Evolutionary conservation across 2,888 invertebrate species (phyloP).

Genomic region (Psylliodes chrysocephalus): DNA sequence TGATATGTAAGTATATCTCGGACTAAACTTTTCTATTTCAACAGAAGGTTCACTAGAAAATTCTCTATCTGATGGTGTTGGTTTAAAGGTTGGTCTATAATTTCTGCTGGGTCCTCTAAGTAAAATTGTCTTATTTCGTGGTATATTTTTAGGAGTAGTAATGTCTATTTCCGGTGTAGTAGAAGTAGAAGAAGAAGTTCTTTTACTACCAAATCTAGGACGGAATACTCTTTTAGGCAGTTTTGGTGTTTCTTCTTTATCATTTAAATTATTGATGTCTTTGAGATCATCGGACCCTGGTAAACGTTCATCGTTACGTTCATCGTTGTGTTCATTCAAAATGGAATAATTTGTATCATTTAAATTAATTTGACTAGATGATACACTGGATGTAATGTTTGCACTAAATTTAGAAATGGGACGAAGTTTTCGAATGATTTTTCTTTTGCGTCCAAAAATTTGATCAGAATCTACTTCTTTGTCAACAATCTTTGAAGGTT

Average conservation of each 20-base stretch:
- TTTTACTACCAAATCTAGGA: slow-evolving; percentile 11
- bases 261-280: background rate
- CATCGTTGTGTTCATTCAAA: background rate
- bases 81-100: slow-evolving; percentile 7
- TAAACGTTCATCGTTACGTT: no score
- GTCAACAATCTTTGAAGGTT: slow-evolving; percentile 11
- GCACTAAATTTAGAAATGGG: slow-evolving; percentile 39
- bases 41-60: background rate
- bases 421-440: slow-evolving; percentile 56
- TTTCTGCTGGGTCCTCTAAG: slow-evolving; percentile 18
- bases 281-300: background rate
- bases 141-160: slow-evolving; percentile 12
- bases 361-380: background rate
- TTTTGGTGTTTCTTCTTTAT: slow-evolving; percentile 9
- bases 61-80: slow-evolving; percentile 14
- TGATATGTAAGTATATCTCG: slow-evolving; percentile 6
- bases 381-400: background rate
- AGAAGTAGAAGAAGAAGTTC: slow-evolving; percentile 1
- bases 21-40: slow-evolving; percentile 2
- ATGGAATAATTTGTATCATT: background rate
- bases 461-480: slow-evolving; percentile 31
- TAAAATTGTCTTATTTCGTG: slow-evolving; percentile 22
- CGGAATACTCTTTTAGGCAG: slow-evolving; percentile 21
- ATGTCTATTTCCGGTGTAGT: background rate
- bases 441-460: slow-evolving; percentile 47